Evolutionary conservation across 2,888 invertebrate genomes (phyloP), one percentile per base, ranked within the genome.

Genomic region (Prosapia bicincta): DNA sequence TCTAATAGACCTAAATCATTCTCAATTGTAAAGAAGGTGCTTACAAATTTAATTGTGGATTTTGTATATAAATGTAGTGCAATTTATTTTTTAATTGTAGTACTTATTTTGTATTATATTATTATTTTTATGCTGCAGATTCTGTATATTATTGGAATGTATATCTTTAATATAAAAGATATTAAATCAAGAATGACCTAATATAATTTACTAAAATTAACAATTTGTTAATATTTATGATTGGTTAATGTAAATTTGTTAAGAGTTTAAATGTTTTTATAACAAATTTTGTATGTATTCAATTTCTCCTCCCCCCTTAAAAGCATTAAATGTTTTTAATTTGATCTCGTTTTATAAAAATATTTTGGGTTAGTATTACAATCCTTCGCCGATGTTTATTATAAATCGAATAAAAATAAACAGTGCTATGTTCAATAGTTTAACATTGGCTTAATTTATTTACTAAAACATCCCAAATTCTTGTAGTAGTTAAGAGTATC

Each of bases 261-360:
- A 54, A 54, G 54, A 54, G 54, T 54, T 20, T 20, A 54, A 54
- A 54, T 54, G 54, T 54, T 54, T 54, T 54, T 54, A 54, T 54
- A 54, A 54, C 54, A 20, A 5, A 54, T 54, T 54, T 54, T 54
- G 54, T 54, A 54, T 54, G 54, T 54, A 54, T 54, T 54, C 20
- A n/a, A 54, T 20, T 54, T 54, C 13, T n/a, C 38, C 13, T 38
- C 20, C 54, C 54, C 54, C 54, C 7, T 20, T 54, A 20, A 54
- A 54, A 54, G 54, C 54, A 54, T 54, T 20, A 20, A 54, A 54
- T 54, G 54, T 54, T 54, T 54, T 54, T 54, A 54, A 54, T 54
- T 54, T 54, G 54, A 54, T 54, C 54, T 54, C 54, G 54, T 54
- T 54, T 54, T 54, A 54, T 54, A 54, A 54, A 54, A 54, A 54